Evolutionary conservation across 2,113 vertebrate genomes (phyloP).

Genomic region (Sprattus sprattus): DNA sequence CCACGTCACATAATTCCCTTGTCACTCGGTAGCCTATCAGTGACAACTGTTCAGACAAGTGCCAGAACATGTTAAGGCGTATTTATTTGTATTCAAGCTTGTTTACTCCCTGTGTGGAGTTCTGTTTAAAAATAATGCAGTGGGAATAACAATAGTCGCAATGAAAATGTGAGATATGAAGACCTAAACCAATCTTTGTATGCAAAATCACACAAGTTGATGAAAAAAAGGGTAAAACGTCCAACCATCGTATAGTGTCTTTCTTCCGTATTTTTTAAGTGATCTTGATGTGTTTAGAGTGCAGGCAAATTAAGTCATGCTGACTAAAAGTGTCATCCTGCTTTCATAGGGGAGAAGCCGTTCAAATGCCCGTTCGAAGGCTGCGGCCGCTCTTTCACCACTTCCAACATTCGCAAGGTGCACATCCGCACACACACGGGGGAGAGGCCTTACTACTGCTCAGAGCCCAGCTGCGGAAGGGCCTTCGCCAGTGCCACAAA

Average conservation of each 20-base stretch:
- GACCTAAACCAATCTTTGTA: no score
- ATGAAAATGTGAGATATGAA: background rate
- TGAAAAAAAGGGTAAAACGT: background rate
- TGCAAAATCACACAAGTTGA: no score
- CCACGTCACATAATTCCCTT: no score
- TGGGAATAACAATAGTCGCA: background rate
- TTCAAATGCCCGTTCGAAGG: conserved; percentile 97
- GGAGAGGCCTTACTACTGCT: conserved; percentile 96
- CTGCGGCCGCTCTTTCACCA: conserved; percentile 96
- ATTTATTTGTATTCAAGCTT: no score
- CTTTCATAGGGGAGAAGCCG: conserved; percentile 87
- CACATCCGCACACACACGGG: conserved; percentile 98
- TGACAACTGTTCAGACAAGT: background rate
- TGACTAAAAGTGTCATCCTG: background rate
- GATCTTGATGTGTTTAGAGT: background rate
- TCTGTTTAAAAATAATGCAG: background rate
- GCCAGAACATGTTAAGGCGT: no score
- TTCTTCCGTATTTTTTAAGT: background rate
- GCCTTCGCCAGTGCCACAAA: conserved; percentile 98
- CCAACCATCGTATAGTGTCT: background rate
- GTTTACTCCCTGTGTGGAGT: no score
- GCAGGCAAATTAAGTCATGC: background rate
- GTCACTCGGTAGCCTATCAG: background rate
- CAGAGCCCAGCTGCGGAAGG: conserved; percentile 93
- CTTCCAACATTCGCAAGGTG: conserved; percentile 98